Evolutionary conservation across 2,888 invertebrate species (phyloP).

Genomic region (Hyppa rectilinea): DNA sequence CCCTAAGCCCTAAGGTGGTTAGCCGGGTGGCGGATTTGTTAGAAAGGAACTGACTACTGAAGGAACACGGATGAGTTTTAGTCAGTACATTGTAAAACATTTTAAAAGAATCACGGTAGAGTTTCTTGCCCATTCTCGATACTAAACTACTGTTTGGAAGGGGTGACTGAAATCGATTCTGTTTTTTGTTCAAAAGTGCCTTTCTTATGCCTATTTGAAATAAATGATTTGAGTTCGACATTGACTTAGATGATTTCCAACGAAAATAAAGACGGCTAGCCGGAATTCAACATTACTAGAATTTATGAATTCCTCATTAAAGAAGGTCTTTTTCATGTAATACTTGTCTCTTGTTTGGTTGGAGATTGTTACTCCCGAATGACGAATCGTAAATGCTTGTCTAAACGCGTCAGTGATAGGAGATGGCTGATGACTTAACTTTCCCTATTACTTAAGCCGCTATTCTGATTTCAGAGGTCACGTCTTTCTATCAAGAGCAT

Average conservation of each 20-base stretch:
- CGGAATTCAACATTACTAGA: slow-evolving; percentile 4
- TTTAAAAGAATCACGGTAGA: too few relatives aligned
- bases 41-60: too few relatives aligned
- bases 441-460: background rate
- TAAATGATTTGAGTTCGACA: too few relatives aligned
- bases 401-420: background rate
- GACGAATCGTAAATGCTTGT: background rate
- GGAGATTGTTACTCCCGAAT: background rate
- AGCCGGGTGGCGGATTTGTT: too few relatives aligned
- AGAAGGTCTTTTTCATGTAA: background rate
- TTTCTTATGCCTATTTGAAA: too few relatives aligned
- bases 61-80: too few relatives aligned
- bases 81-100: too few relatives aligned
- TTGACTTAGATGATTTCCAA: too few relatives aligned
- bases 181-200: too few relatives aligned
- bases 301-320: background rate
- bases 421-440: background rate
- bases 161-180: too few relatives aligned
- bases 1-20: background rate
- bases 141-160: too few relatives aligned
- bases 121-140: too few relatives aligned
- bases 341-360: background rate
- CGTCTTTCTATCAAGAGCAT: background rate
- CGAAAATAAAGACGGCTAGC: background rate
- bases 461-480: background rate